These are phyloP conservation scores for Falco punctatus DNA, from an alignment of 2,113 vertebrate species.

Conservation along the genomic window DNA sequence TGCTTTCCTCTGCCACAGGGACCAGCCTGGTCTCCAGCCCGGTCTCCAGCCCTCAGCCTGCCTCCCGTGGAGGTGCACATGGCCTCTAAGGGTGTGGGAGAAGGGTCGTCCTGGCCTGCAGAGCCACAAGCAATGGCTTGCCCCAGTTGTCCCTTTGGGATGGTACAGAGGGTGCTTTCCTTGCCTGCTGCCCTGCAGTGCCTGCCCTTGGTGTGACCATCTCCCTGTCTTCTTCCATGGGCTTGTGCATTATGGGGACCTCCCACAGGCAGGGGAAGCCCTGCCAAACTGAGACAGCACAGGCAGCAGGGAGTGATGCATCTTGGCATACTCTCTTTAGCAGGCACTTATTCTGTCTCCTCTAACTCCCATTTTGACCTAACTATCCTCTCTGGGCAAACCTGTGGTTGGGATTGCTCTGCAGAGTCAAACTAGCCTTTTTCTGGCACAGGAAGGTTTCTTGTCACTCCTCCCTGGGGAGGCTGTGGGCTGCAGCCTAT, in stretches of 20 bases:
- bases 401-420: not conserved
- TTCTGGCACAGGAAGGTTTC: not conserved
- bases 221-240: not conserved
- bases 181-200: not conserved
- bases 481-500: not conserved
- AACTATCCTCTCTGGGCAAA: not conserved
- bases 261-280: not conserved
- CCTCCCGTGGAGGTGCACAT: not conserved
- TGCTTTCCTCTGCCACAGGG: not conserved
- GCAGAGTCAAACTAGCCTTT: not conserved
- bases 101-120: not conserved
- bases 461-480: not conserved
- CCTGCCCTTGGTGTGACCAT: not conserved
- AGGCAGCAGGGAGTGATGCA: not conserved
- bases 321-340: not conserved
- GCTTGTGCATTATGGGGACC: not conserved
- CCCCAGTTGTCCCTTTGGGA: not conserved
- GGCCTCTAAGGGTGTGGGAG: not conserved
- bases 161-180: not conserved
- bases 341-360: not conserved
- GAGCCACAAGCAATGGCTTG: not conserved
- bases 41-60: not conserved
- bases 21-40: not conserved
- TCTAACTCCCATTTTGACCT: not conserved
- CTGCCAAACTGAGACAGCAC: not conserved